A percentile compares a stretch with the other conserved stretches of the same genome.
Evolutionary conservation across 92 coral and sea anemone genomes (phyloP).

Genomic region (Actinernus sp.): DNA sequence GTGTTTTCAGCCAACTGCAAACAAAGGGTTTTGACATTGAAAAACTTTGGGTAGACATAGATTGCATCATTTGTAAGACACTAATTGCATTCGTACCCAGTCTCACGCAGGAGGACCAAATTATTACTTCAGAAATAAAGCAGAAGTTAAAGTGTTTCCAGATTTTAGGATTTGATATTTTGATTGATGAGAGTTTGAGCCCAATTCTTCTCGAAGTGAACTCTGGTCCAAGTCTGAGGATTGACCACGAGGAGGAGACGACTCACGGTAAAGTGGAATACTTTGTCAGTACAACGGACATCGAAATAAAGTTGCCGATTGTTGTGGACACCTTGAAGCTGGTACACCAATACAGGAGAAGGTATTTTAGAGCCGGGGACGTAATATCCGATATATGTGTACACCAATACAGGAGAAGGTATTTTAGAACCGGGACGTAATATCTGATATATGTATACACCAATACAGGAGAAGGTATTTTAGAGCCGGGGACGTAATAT

Average conservation of each 20-base stretch:
- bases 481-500: too few relatives aligned
- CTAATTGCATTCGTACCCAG: conserved; percentile 80
- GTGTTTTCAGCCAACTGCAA: conserved; percentile 76
- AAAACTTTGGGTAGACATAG: conserved; percentile 75
- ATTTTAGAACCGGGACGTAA: too few relatives aligned
- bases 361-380: too few relatives aligned
- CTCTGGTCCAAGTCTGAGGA: conserved; percentile 82
- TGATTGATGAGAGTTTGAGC: conserved; percentile 61
- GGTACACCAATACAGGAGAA: conserved; percentile 54
- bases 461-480: conserved; percentile 66
- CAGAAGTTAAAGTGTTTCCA: conserved; percentile 73
- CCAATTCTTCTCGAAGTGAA: conserved; percentile 82
- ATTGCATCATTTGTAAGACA: conserved; percentile 72
- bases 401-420: too few relatives aligned
- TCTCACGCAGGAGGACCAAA: conserved; percentile 65
- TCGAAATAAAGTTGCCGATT: conserved; percentile 85
- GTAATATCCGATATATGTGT: too few relatives aligned
- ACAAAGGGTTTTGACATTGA: conserved; percentile 63
- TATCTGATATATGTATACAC: too few relatives aligned
- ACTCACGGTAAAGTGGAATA: conserved; percentile 69
- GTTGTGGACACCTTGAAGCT: conserved; percentile 65
- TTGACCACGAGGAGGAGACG: conserved; percentile 84
- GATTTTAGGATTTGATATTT: conserved; percentile 85
- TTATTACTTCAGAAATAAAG: conserved; percentile 62
- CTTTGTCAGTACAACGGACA: conserved; percentile 80